phyloP scores from a whole-genome alignment of 2,113 vertebrate genomes.

The Lampris incognitus region DNA sequence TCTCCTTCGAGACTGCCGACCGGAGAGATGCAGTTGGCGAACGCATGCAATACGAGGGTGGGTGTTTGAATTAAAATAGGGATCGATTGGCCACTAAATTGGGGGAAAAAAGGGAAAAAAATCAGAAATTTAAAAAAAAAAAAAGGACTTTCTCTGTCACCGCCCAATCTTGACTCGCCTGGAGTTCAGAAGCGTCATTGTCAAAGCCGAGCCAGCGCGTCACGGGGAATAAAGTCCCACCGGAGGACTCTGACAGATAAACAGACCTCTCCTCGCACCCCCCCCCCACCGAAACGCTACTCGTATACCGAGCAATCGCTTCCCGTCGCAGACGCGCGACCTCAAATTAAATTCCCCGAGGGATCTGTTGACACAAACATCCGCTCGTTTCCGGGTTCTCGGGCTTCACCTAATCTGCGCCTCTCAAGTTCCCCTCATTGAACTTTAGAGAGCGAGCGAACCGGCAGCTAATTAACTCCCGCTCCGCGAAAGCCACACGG shows the following conservation, averaged over 20 bases:
- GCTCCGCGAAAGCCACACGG: conserved; percentile 22
- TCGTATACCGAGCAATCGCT: conserved; percentile 13
- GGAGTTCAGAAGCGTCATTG: too few species aligned
- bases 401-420: conserved; percentile 35
- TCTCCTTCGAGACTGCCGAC: too few species aligned
- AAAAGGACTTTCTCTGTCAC: too few species aligned
- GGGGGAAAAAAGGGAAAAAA: too few species aligned
- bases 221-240: too few species aligned
- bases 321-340: conserved; percentile 33
- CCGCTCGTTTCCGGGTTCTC: conserved; percentile 10
- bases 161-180: too few species aligned
- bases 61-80: too few species aligned
- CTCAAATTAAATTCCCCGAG: conserved; percentile 18
- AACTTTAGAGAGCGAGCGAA: conserved; percentile 16
- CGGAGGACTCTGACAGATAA: neutral
- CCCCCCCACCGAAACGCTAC: conserved; percentile 1
- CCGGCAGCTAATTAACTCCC: conserved; percentile 13
- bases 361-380: conserved; percentile 42
- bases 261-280: neutral
- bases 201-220: too few species aligned
- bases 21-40: too few species aligned
- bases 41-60: too few species aligned
- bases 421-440: conserved; percentile 46
- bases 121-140: too few species aligned
- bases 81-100: too few species aligned